Percentiles rank a stretch among this genome's conserved stretches.
phyloP scores from a whole-genome alignment of 2,113 vertebrate species.

The Trachemys scripta region DNA sequence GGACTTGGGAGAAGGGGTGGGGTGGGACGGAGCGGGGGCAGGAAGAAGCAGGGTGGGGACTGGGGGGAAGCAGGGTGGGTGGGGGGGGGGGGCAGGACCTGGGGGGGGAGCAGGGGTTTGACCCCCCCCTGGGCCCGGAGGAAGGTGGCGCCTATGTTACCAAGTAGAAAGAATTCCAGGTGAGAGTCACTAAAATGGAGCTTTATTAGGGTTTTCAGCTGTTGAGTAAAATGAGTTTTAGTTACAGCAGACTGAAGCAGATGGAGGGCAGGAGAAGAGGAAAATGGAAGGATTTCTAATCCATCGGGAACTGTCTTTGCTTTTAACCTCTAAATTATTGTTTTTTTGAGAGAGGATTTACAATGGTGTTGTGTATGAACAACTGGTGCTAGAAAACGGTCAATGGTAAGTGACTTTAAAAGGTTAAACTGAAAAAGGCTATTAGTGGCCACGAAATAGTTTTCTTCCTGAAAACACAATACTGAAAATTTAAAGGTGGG shows the following conservation, averaged over 20 bases:
- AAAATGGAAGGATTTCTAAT: conserved; percentile 47
- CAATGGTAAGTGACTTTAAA: conserved; percentile 48
- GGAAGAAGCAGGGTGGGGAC: too few species aligned
- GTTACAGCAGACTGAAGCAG: conserved; percentile 59
- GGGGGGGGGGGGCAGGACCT: too few species aligned
- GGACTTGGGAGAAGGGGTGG: too few species aligned
- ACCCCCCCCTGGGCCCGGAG: too few species aligned
- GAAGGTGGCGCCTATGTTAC: neutral
- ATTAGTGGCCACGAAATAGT: conserved; percentile 69
- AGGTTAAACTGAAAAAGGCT: conserved; percentile 52
- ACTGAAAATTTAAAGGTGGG: conserved; percentile 23
- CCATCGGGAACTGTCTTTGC: conserved; percentile 51
- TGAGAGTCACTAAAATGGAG: conserved; percentile 40
- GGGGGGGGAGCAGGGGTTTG: too few species aligned
- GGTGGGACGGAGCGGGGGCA: too few species aligned
- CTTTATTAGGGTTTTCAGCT: conserved; percentile 49
- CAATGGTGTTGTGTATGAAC: conserved; percentile 62
- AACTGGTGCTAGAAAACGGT: conserved; percentile 3
- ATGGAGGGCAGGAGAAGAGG: conserved; percentile 51
- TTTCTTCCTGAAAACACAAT: conserved; percentile 71
- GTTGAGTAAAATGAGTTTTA: conserved; percentile 63
- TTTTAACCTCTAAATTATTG: conserved; percentile 61
- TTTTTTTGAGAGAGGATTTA: conserved; percentile 62
- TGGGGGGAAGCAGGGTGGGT: too few species aligned
- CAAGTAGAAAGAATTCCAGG: conserved; percentile 50